Conservation (phyloP, 2,797 vertebrate genomes). For the Acridotheres tristis region DNA sequence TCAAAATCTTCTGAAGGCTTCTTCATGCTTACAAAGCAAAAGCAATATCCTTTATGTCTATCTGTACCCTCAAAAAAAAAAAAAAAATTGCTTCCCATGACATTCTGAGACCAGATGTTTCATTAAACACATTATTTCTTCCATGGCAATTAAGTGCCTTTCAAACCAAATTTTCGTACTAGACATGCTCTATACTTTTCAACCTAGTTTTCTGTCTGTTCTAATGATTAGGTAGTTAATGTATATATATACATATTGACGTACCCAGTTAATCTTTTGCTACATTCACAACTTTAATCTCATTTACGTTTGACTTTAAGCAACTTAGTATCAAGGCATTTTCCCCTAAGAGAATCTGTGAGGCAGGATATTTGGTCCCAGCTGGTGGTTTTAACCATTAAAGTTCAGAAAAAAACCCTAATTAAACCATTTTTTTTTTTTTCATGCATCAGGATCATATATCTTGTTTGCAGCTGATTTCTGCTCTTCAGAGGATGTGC, state of each 20-base stretch:
- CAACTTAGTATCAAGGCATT: neutral
- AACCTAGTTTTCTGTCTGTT: neutral
- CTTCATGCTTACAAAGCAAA: neutral
- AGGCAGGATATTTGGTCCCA: neutral
- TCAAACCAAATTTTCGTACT: neutral
- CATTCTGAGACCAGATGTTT: neutral
- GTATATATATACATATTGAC: neutral
- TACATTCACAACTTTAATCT: neutral
- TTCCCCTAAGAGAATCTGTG: neutral
- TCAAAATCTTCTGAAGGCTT: neutral
- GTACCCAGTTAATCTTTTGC: neutral
- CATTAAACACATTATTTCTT: neutral
- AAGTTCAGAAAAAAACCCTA: neutral
- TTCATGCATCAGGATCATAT: neutral
- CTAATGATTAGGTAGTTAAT: neutral
- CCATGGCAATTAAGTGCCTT: neutral
- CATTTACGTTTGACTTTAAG: neutral
- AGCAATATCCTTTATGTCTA: neutral
- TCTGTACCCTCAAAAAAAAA: rapidly evolving
- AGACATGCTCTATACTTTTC: neutral
- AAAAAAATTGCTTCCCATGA: neutral
- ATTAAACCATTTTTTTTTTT: neutral
- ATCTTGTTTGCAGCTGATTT: neutral
- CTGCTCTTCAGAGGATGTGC: neutral
- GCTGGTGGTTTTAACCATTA: neutral